Base-by-base conservation (phyloP, 2,888 invertebrate genomes). In the Spisula solida region DNA sequence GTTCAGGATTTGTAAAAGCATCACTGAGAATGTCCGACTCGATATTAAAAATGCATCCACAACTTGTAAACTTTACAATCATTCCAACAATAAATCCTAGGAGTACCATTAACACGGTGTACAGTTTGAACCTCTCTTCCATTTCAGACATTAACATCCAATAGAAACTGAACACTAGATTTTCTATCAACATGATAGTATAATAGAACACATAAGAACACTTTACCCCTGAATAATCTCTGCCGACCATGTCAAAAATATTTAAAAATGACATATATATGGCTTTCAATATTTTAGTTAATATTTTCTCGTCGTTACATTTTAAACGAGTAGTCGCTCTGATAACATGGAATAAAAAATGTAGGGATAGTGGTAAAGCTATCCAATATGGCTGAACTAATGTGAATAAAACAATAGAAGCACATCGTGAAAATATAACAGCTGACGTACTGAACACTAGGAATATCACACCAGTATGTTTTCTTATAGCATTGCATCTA, bases 131-230 rank as follows among this genome's bases (percentile, higher is more conserved):
- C 29, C 92, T 83, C 60, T 94, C 94, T 12, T 82, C 80, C 47
- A 79, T 78, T 41, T 90, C 80, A 0, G 94, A 92, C 10, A 88
- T 91, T 29, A 95, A 84, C 90, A 95, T 91, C 95, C 95, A 95
- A 8, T 93, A 89, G n/a, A 94, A 94, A 41, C 93, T 92, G 93
- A 95, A 93, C 25, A 93, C 86, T 16, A 95, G 90, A 88, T 95
- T 95, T 86, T 95, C 94, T 16, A 94, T 90, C 25, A 95, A 84
- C 75, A 95, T 88, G 6, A 91, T 85, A 5, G 94, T 90, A 81
- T 95, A 95, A 78, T 92, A 95, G 8, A 94, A 82, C 51, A 95
- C 94, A 89, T 94, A 94, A 56, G 91, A 92, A 92, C 94, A 95
- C 86, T 92, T 92, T 16, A 94, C 92, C n/a, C 93, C 91, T 34